Percentiles rank a stretch among this genome's conserved stretches.
Conservation (phyloP, 1,140 invertebrate genomes). For the Kradibia gibbosae region DNA sequence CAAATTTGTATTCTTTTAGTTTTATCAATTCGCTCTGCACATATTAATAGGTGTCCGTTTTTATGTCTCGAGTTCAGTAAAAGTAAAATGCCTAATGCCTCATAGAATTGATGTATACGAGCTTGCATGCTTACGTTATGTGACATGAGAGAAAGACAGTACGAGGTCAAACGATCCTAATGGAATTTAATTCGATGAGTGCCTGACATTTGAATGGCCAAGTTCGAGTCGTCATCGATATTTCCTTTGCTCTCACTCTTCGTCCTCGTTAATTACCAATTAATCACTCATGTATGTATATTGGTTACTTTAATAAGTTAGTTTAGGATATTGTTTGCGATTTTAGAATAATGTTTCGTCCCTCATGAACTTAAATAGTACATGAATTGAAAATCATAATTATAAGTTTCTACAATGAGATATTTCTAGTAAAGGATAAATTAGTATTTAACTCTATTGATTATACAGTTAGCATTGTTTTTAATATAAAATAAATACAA, state of each 20-base stretch:
- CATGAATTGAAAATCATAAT: background rate
- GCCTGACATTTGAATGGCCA: slow-evolving; percentile 33
- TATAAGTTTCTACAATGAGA: background rate
- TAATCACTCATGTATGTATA: background rate
- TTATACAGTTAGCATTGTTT: too few species aligned
- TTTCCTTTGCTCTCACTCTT: slow-evolving; percentile 47
- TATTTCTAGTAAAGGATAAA: background rate
- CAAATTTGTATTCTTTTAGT: background rate
- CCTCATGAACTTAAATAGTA: background rate
- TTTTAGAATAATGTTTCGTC: background rate
- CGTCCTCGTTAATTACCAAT: slow-evolving; percentile 38
- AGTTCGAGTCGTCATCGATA: slow-evolving; percentile 40
- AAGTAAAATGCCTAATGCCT: background rate
- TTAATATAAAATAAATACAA: too few species aligned
- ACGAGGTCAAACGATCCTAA: slow-evolving; percentile 69
- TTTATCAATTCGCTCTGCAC: background rate
- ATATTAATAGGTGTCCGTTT: background rate
- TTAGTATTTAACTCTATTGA: too few species aligned
- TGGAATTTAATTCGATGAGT: slow-evolving; percentile 62
- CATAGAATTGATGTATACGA: background rate
- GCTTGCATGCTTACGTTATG: background rate
- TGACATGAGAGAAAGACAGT: background rate
- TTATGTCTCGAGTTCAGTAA: background rate
- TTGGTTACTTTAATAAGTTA: background rate
- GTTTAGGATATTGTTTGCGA: background rate